Evolutionary conservation across 2,888 invertebrate species (phyloP).

Genomic region (Agonum fuliginosum): DNA sequence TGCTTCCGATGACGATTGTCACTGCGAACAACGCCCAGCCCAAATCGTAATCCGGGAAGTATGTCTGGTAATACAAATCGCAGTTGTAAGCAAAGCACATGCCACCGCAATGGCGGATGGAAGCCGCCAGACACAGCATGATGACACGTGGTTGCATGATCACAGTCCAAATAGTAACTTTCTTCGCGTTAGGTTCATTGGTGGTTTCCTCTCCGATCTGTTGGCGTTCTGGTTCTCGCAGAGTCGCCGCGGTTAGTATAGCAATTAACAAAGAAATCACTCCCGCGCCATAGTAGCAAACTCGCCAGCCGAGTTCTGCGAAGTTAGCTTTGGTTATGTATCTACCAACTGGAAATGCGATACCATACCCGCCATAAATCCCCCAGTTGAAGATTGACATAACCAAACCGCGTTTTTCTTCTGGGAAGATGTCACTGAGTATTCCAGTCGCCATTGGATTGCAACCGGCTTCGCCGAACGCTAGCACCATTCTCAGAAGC

Average conservation of each 20-base stretch:
- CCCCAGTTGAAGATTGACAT: slow-evolving; percentile 97
- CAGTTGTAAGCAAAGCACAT: slow-evolving; percentile 95
- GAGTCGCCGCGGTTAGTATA: slow-evolving; percentile 82
- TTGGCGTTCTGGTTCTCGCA: slow-evolving; percentile 85
- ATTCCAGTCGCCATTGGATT: slow-evolving; percentile 91
- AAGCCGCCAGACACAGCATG: slow-evolving; percentile 89
- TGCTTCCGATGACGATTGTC: slow-evolving; percentile 88
- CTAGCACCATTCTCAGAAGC: slow-evolving; percentile 88
- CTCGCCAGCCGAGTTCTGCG: slow-evolving; percentile 88
- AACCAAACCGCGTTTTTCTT: slow-evolving; percentile 88
- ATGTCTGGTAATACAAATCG: slow-evolving; percentile 89
- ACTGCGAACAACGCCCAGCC: slow-evolving; percentile 94
- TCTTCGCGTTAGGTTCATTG: slow-evolving; percentile 70
- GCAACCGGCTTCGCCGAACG: slow-evolving; percentile 91
- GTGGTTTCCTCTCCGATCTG: slow-evolving; percentile 80
- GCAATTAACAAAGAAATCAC: slow-evolving; percentile 84
- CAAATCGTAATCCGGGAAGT: slow-evolving; percentile 91
- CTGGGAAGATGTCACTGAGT: slow-evolving; percentile 87
- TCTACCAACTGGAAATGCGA: slow-evolving; percentile 93
- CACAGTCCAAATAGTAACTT: slow-evolving; percentile 83
- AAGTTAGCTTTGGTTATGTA: slow-evolving; percentile 85
- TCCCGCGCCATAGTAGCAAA: slow-evolving; percentile 88
- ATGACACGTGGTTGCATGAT: slow-evolving; percentile 86
- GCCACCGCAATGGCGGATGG: slow-evolving; percentile 91
- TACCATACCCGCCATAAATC: slow-evolving; percentile 94